A percentile compares a stretch with the other conserved stretches of the same genome.
phyloP scores from a whole-genome alignment of 2,888 invertebrate genomes.

The Choreutis nemorana region DNA sequence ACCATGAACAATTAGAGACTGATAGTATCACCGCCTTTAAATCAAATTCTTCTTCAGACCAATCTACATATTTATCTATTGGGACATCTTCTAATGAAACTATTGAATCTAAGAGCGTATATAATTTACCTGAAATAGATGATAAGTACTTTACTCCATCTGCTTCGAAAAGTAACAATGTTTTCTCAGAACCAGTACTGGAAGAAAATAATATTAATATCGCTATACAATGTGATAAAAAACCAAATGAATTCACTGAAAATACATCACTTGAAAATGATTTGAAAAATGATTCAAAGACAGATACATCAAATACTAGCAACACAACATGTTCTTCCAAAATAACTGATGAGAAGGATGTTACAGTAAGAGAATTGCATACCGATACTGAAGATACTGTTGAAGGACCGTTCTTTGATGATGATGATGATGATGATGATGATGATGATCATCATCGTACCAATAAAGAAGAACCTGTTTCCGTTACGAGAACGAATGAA shows the following conservation, averaged over 20 bases:
- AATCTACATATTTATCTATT: constrained; percentile 28
- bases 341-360: constrained; percentile 26
- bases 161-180: constrained; percentile 17
- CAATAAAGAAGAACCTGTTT: constrained; percentile 20
- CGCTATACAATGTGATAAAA: background rate
- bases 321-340: constrained; percentile 28
- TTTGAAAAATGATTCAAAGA: constrained; percentile 13
- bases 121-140: constrained; percentile 48
- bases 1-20: too few species aligned
- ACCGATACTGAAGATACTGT: constrained; percentile 56
- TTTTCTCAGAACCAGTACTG: constrained; percentile 10
- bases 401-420: constrained; percentile 51
- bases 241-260: background rate
- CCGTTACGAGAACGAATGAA: constrained; percentile 36
- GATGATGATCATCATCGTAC: constrained; percentile 25
- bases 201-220: background rate
- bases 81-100: constrained; percentile 26
- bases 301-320: constrained; percentile 18
- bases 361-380: constrained; percentile 32
- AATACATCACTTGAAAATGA: background rate
- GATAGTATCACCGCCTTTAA: too few species aligned
- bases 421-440: constrained; percentile 24
- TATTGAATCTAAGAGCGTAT: constrained; percentile 31
- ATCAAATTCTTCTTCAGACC: constrained; percentile 29
- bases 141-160: constrained; percentile 37